Base-by-base conservation (phyloP, 2,797 vertebrate genomes). In the Falco biarmicus region DNA sequence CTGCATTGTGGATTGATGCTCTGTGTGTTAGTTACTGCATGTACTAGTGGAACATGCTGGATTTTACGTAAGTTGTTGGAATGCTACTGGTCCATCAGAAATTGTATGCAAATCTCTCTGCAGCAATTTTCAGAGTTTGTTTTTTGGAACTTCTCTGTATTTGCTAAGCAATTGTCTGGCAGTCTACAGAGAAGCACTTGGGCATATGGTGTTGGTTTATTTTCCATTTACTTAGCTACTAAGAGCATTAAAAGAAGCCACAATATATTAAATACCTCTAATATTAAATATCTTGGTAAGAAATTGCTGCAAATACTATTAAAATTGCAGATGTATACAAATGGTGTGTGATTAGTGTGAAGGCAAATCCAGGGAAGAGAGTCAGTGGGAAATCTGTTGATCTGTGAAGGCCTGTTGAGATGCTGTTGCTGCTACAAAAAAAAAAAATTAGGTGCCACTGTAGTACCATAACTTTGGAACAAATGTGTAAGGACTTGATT, bases 181-280 rank as follows among this genome's bases (percentile, higher is more conserved):
- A 1, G 28, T 91, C 80, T 88, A 31, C 32, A 15, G 45, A 69
- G 64, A 78, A 65, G n/a, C 79, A 69, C 20, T 60, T 89, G 43
- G 63, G 48, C 83, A 83, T 82, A 74, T 89, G 76, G 69, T 56
- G 12, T 50, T 75, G 65, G 71, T 51, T 84, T 21, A 11, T 93
- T 76, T 90, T 81, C 59, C n/a, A 5, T 34, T 4, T 82, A 26
- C 89, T 83, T 93, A 88, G 31, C 70, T 80, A 77, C 51, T 90
- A 77, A 88, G 79, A 59, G 29, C 39, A 57, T 89, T 88, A 86
- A 87, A 93, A 91, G 68, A 89, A 89, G 71, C 75, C 84, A 75
- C 87, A 80, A 89, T 80, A 9, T 20, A 70, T 91, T 56, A 87
- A 94, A 59, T 87, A 77, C 10, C 26, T 78, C 57, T 85, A 87